Evolutionary conservation across 2,113 vertebrate species (phyloP), one percentile per base, ranked within the genome.

Genomic region (Phyllopteryx taeniolatus): DNA sequence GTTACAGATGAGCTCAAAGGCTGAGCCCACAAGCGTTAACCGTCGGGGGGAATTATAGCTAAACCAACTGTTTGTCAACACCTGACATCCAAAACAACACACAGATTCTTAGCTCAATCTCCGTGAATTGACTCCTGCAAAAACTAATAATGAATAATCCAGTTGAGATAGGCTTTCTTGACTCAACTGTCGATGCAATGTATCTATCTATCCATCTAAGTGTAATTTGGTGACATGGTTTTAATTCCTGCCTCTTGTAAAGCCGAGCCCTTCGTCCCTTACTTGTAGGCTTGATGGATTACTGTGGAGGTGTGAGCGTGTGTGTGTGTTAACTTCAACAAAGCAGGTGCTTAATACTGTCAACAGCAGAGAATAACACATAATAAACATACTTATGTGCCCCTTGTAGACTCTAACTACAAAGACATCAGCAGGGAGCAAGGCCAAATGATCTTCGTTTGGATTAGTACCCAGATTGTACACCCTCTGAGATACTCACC

Each of bases 321-420:
- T 80, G 76, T 68, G 64, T 73, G 64, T 47, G 73, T 74, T 68
- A 46, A 14, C 63, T 68, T 80, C 78, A 84, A 83, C 83, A 85
- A 84, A 85, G 69, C 46, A 13, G 39, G 88, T 89, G 82, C 73
- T 89, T 91, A 88, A 88, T 72, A 51, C 71, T 88, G 86, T 86
- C 49, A 44, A 14, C n/a, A 27, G 20, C 43, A 63, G 54, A 47
- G n/a, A 65, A 22, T 13, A 39, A 57, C 54, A 47, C 8, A 59
- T 72, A 67, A 61, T 73, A 68, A 65, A 68, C 67, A 46, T 0
- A 42, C 4, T 2, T 5, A 1, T n/a, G 35, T 20, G 46, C 54
- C 22, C 31, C 31, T 7, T 22, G 19, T 4, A 31, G 47, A 67
- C 69, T 60, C 35, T 6, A 64, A 43, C 3, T 43, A 12, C 19